phyloP scores from a whole-genome alignment of 1,140 invertebrate genomes.

The Polyergus mexicanus region DNA sequence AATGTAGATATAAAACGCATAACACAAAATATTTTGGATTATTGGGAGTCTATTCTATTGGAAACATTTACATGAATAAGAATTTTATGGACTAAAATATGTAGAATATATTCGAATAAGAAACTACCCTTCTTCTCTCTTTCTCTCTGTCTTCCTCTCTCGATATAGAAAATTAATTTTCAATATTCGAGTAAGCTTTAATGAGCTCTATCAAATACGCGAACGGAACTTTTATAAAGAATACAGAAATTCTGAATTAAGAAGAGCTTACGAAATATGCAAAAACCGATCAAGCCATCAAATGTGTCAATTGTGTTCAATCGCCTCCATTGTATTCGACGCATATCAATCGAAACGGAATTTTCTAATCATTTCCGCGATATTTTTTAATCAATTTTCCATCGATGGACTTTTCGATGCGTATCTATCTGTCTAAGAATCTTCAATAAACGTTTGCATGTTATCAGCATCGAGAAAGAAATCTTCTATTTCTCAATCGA shows the following conservation, averaged over 20 bases:
- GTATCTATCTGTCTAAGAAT: constrained; percentile 25
- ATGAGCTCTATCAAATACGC: too few species aligned
- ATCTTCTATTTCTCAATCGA: constrained; percentile 62
- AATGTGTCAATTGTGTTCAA: constrained; percentile 33
- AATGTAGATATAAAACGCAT: constrained; percentile 26
- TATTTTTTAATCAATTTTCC: constrained; percentile 11
- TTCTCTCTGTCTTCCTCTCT: neutral
- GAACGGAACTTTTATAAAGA: neutral
- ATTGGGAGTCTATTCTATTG: neutral
- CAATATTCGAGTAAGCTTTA: neutral
- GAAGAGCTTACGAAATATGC: neutral
- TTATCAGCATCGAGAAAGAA: constrained; percentile 49
- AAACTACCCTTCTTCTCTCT: too few species aligned
- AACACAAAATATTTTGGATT: neutral
- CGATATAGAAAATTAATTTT: neutral
- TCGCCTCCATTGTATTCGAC: constrained; percentile 21
- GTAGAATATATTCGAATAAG: neutral
- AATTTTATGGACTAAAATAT: constrained; percentile 1
- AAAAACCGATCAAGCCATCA: constrained; percentile 14
- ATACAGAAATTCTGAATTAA: constrained; percentile 17
- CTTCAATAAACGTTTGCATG: constrained; percentile 47
- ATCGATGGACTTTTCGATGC: constrained; percentile 11
- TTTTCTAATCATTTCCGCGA: neutral
- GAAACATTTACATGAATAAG: constrained; percentile 1
- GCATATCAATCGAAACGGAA: constrained; percentile 27